Evolutionary conservation across 2,113 vertebrate species (phyloP), one percentile per base, ranked within the genome.

Genomic region (Pseudorhombus dupliciocellatus): DNA sequence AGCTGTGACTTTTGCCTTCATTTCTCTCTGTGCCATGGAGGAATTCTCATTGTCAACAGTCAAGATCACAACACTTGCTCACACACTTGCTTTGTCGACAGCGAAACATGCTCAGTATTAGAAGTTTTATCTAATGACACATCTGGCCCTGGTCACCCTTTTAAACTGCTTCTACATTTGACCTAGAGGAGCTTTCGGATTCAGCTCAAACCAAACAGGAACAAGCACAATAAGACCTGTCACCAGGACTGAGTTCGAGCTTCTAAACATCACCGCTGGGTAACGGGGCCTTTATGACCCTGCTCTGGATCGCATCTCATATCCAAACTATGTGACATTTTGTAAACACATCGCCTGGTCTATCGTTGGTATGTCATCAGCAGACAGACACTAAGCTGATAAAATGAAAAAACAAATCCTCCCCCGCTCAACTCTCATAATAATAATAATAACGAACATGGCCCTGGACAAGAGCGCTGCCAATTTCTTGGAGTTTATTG

Each of bases 41-140:
- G 69, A 80, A 75, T 78, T 87, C 69, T 77, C 77, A 83, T 72
- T 63, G 84, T 89, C 75, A 75, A 75, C 40, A 68, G 60, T 82
- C 81, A 87, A 86, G 85, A 88, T 83, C 71, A 83, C 26, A 52
- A 60, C 20, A 4, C 74, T 60, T 21, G 74, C 78, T 81, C 83
- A 76, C 50, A 60, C 81, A 80, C 67, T 86, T 79, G 34, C 34
- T 9, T 37, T 37, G 34, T 11, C 2, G 4, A 46, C 61, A 70
- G 78, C 76, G 48, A 75, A 75, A 77, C 70, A 65, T 61, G 79
- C 67, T 70, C 60, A 52, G 65, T 54, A 28, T 58, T 69, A 51
- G 59, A 58, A 75, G 26, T 55, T 48, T 48, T 54, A 64, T 74
- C 59, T 83, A 65, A 83, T 73, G 46, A 80, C 50, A 56, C 12